phyloP scores from a whole-genome alignment of 2,797 vertebrate species.

The Cossypha dichroa region DNA sequence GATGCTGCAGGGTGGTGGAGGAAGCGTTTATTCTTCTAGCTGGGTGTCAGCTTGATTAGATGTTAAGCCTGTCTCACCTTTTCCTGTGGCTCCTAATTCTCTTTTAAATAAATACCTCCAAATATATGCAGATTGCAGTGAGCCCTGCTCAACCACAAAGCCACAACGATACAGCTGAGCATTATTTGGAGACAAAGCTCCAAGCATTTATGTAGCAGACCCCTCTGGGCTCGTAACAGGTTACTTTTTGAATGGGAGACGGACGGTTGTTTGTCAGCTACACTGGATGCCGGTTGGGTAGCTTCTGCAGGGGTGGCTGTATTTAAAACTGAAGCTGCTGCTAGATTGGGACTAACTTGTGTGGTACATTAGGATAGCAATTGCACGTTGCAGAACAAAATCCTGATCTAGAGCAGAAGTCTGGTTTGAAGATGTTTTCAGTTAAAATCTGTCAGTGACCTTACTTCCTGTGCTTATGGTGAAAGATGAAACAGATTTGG shows the following conservation, averaged over 20 bases:
- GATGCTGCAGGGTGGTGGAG: neutral
- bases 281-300: neutral
- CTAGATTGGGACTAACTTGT: neutral
- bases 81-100: neutral
- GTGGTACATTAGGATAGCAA: neutral
- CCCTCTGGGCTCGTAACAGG: neutral
- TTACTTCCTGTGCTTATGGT: conserved; percentile 54
- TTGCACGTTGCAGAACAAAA: neutral
- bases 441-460: conserved; percentile 54
- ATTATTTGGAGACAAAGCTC: neutral
- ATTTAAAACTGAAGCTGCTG: neutral
- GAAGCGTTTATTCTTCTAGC: neutral
- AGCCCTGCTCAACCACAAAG: neutral
- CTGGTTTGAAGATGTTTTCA: conserved; percentile 49
- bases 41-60: neutral
- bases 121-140: neutral
- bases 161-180: neutral
- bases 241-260: neutral
- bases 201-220: neutral
- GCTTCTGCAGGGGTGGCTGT: neutral
- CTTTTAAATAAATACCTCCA: neutral
- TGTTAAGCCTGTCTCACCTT: neutral
- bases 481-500: conserved; percentile 53
- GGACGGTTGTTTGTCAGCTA: neutral
- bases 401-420: neutral